A percentile compares a stretch with the other conserved stretches of the same genome.
phyloP scores from a whole-genome alignment of 2,113 vertebrate genomes.

The Mola mola region DNA sequence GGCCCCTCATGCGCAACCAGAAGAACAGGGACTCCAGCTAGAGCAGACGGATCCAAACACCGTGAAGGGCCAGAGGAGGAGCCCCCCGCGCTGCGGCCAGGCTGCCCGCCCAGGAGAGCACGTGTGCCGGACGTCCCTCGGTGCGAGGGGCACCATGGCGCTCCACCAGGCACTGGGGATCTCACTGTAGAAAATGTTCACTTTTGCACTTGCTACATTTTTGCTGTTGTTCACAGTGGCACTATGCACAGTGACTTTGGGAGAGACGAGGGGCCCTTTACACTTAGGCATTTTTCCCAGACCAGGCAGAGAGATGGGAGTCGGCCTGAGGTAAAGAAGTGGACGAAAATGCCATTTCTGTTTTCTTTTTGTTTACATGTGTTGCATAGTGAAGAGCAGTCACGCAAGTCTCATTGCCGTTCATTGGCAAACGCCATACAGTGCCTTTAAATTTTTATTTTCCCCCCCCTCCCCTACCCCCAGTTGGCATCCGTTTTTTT shows the following conservation, averaged over 20 bases:
- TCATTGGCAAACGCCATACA: constrained; percentile 95
- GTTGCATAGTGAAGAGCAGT: constrained; percentile 91
- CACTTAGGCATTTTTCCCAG: constrained; percentile 88
- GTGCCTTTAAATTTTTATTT: constrained; percentile 95
- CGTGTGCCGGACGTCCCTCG: constrained; percentile 75
- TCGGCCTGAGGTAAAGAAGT: constrained; percentile 84
- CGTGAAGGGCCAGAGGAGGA: constrained; percentile 51
- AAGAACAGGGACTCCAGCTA: constrained; percentile 96
- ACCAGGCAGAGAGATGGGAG: constrained; percentile 82
- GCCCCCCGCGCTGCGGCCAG: constrained; percentile 45
- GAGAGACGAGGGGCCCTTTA: constrained; percentile 71
- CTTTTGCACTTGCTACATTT: constrained; percentile 98
- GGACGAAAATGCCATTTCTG: constrained; percentile 82
- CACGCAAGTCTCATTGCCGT: constrained; percentile 90
- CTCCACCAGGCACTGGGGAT: constrained; percentile 84
- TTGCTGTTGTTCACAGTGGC: constrained; percentile 92
- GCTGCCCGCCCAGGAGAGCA: constrained; percentile 73
- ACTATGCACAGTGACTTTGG: constrained; percentile 95
- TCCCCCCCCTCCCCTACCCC: constrained; percentile 70
- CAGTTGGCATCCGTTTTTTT: constrained; percentile 87
- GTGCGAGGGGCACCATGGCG: constrained; percentile 63
- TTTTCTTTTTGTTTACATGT: constrained; percentile 87
- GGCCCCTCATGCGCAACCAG: constrained; percentile 98
- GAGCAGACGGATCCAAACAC: constrained; percentile 2
- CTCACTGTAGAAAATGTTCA: constrained; percentile 89